Conservation (phyloP, 2,888 invertebrate species). For the Pinctada fucata region DNA sequence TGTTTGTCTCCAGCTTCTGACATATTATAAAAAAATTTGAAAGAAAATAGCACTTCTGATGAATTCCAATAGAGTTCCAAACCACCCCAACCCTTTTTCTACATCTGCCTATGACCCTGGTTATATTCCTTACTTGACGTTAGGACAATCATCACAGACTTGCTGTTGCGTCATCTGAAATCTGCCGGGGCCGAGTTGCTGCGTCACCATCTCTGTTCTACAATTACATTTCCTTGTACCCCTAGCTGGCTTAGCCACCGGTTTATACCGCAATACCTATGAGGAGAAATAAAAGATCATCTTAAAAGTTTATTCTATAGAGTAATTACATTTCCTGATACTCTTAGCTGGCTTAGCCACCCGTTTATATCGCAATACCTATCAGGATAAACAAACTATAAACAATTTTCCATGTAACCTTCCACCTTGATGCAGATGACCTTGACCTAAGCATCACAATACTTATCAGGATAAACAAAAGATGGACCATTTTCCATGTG, state of each 20-base stretch:
- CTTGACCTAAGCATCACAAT: too few species aligned
- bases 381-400: too few species aligned
- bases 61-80: too few species aligned
- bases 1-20: too few species aligned
- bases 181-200: constrained; percentile 95
- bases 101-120: not conserved
- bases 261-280: constrained; percentile 97
- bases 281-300: too few species aligned
- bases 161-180: constrained; percentile 98
- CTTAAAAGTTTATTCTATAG: too few species aligned
- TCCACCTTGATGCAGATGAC: too few species aligned
- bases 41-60: too few species aligned
- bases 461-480: too few species aligned
- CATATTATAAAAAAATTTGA: not conserved
- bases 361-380: constrained; percentile 97
- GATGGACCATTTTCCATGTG: too few species aligned
- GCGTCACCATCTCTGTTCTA: constrained; percentile 98
- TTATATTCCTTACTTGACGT: constrained; percentile 84
- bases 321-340: constrained; percentile 98
- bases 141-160: constrained; percentile 99
- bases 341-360: constrained; percentile 95
- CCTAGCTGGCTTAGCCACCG: constrained; percentile 93
- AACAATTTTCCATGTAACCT: too few species aligned
- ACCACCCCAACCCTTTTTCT: too few species aligned
- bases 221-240: constrained; percentile 99